These are phyloP conservation scores for fruit fly (Drosophila melanogaster) DNA, from an alignment of 1,140 invertebrate species.

Conservation along the genomic window DNA sequence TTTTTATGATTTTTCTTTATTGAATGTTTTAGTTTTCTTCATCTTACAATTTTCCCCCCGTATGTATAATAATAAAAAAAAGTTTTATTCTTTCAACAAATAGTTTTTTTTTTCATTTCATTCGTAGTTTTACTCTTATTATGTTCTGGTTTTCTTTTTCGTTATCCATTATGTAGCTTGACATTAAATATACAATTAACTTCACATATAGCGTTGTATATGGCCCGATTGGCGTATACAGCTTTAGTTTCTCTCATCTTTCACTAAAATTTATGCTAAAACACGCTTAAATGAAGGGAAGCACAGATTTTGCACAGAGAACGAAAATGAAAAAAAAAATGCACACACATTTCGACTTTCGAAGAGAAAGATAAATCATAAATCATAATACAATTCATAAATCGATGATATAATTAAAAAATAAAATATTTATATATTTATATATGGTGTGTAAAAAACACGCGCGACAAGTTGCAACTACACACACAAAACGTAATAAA, in stretches of 20 bases:
- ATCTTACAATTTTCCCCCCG: constrained; percentile 53
- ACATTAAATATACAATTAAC: constrained; percentile 80
- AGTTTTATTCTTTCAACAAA: constrained; percentile 76
- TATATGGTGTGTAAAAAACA: constrained; percentile 41
- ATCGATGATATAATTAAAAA: constrained; percentile 56
- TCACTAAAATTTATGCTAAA: constrained; percentile 83
- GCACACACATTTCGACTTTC: constrained; percentile 45
- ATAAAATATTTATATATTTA: constrained; percentile 43
- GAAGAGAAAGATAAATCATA: constrained; percentile 40
- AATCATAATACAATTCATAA: constrained; percentile 49
- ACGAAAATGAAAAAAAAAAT: constrained; percentile 57
- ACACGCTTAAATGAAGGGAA: constrained; percentile 83
- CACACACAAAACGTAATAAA: constrained; percentile 52
- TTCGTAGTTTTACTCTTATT: constrained; percentile 51
- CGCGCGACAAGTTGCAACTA: constrained; percentile 42
- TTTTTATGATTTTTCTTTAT: constrained; percentile 61
- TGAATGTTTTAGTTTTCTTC: constrained; percentile 56
- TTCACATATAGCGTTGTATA: constrained; percentile 57
- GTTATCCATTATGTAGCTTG: constrained; percentile 59
- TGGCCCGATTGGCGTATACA: constrained; percentile 49
- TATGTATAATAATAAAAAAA: constrained; percentile 76
- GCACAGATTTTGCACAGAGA: constrained; percentile 80
- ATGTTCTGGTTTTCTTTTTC: constrained; percentile 40
- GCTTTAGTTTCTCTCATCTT: constrained; percentile 52
- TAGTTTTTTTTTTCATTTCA: constrained; percentile 63